Conservation (phyloP, 2,797 vertebrate species). For the Echiichthys vipera region DNA sequence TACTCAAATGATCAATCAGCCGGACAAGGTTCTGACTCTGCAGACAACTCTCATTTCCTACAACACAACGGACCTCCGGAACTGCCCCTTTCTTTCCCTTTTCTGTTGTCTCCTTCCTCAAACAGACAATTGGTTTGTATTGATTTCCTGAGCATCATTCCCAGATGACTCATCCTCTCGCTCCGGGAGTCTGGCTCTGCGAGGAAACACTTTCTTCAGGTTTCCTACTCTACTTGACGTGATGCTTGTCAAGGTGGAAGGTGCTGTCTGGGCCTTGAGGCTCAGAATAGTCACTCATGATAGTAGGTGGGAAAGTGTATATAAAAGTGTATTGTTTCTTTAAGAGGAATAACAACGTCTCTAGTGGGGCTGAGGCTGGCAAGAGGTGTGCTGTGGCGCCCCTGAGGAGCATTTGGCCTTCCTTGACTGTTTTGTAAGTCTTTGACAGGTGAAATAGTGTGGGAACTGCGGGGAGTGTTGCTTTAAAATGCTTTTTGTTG, state of each 20-base stretch:
- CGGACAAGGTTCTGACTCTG: constrained; percentile 44
- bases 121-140: constrained; percentile 69
- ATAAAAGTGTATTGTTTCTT: constrained; percentile 50
- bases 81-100: constrained; percentile 40
- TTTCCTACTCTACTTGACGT: constrained; percentile 48
- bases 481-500: constrained; percentile 83
- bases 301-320: constrained; percentile 49
- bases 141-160: constrained; percentile 66
- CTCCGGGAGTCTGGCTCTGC: constrained; percentile 47
- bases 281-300: constrained; percentile 40
- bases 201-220: constrained; percentile 51
- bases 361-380: constrained; percentile 74
- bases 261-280: constrained; percentile 48
- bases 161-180: constrained; percentile 70
- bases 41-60: constrained; percentile 55
- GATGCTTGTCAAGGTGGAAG: constrained; percentile 60
- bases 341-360: constrained; percentile 67
- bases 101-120: constrained; percentile 59
- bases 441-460: constrained; percentile 87
- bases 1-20: constrained; percentile 57
- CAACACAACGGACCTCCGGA: constrained; percentile 26
- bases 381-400: constrained; percentile 78
- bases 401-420: constrained; percentile 72
- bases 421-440: constrained; percentile 75
- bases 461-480: constrained; percentile 81